phyloP scores from a whole-genome alignment of 1,140 invertebrate genomes.

The Ips typographus region DNA sequence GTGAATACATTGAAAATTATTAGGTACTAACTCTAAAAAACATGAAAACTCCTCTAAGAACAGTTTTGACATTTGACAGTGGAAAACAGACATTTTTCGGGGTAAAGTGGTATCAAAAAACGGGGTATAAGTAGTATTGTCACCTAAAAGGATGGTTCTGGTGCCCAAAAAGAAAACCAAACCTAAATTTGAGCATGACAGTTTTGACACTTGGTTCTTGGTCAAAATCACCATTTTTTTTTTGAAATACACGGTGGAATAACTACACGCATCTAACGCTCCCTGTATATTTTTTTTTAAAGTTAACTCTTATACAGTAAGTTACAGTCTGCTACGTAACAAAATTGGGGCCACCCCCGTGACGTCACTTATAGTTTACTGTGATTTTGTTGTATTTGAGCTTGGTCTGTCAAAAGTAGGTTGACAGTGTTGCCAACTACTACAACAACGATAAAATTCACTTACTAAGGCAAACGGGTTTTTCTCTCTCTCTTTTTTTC shows the following conservation, averaged over 20 bases:
- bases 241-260: neutral
- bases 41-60: neutral
- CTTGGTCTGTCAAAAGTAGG: neutral
- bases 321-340: neutral
- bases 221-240: neutral
- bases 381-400: neutral
- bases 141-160: neutral
- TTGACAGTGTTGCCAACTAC: neutral
- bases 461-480: slow-evolving; percentile 27
- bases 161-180: neutral
- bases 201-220: neutral
- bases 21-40: neutral
- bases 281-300: neutral
- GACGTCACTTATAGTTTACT: too few species aligned
- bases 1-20: neutral
- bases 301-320: neutral
- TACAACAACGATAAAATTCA: slow-evolving; percentile 23
- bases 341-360: neutral
- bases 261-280: neutral
- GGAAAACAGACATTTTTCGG: neutral
- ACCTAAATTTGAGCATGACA: neutral
- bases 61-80: neutral
- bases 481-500: neutral
- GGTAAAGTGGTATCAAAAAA: neutral
- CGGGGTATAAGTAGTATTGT: neutral